Percentiles rank a stretch among this genome's conserved stretches.
These are phyloP conservation scores for Numenius phaeopus DNA, from an alignment of 2,797 vertebrate species.

Conservation along the genomic window DNA sequence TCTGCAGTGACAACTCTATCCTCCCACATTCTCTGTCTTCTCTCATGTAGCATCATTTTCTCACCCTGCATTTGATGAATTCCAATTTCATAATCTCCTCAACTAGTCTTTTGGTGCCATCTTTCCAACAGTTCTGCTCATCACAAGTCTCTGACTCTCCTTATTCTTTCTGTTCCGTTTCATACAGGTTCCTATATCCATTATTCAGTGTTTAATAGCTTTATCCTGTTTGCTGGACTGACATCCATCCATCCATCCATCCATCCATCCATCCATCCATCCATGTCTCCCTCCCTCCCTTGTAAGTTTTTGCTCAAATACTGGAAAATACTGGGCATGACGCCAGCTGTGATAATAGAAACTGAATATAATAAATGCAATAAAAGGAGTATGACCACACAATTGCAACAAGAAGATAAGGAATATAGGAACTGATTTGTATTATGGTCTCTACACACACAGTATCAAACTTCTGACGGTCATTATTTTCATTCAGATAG, in stretches of 20 bases:
- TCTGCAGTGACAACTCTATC: background rate
- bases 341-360: background rate
- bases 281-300: background rate
- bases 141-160: background rate
- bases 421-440: background rate
- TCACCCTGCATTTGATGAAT: background rate
- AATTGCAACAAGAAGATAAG: background rate
- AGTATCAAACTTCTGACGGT: background rate
- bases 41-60: background rate
- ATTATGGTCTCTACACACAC: background rate
- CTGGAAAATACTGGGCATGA: background rate
- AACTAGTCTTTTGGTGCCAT: background rate
- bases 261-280: background rate
- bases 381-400: background rate
- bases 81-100: background rate
- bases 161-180: background rate
- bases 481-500: background rate
- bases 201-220: background rate
- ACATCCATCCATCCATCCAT: background rate
- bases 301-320: background rate
- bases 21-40: background rate
- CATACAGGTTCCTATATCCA: background rate
- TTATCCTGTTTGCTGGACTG: background rate
- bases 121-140: background rate
- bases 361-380: background rate